Base-by-base conservation (phyloP, 2,113 vertebrate genomes). In the Erythrocercus mccallii region DNA sequence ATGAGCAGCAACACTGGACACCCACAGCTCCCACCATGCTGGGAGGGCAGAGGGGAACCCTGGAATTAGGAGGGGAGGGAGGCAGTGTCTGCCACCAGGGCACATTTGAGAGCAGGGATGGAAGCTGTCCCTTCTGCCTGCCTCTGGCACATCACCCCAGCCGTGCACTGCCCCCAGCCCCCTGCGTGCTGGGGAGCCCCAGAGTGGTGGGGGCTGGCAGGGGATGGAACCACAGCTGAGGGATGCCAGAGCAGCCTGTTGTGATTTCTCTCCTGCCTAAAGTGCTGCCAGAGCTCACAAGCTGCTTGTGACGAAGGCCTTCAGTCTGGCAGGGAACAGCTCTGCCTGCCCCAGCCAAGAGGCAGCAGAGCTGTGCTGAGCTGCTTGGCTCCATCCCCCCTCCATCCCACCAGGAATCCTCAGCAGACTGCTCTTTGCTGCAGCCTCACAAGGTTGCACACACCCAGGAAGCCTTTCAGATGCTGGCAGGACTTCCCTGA, bases 361-460 rank as follows among this genome's bases (percentile, higher is more conserved):
- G 57, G 71, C 44, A 87, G 76, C 56, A 70, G 88, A 82, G 71
- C 88, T 53, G 35, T 81, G 72, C 90, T 5, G 53, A 81, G 47
- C 35, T 0, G 0, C 71, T 91, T 88, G 85, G 71, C 90, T 93
- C 68, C 72, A 35, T 70, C 53, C 18, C 17, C 0, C 1, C 23
- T 82, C 24, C 91, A 86, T 70, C 60, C 88, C 86, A 58, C 62
- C 27, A 42, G 85, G 82, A 93, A 83, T 86, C 92, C 86, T 93
- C 79, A 14, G 79, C 42, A 69, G 81, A 33, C 72, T 82, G 61
- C 70, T 84, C 73, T 81, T 72, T 30, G 45, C 81, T 64, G 74
- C 56, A 88, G 62, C 68, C 5, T 8, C 65, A 56, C 37, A 15
- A 35, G 20, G 50, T 2, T 90, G 71, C 18, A 25, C 62, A 38